phyloP scores from a whole-genome alignment of 2,888 invertebrate genomes.

The Leucoptera coffeella region DNA sequence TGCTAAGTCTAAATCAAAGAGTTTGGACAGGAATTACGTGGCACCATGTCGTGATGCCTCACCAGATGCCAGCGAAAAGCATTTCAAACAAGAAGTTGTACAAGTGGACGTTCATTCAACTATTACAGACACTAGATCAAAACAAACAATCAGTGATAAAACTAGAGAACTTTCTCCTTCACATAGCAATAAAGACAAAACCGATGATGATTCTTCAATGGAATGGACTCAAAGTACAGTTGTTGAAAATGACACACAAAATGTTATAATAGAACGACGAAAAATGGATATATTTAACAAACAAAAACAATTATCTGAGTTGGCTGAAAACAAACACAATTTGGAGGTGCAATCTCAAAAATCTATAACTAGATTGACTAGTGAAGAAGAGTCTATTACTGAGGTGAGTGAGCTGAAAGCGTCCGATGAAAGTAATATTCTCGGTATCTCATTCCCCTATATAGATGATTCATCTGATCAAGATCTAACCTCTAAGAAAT shows the following conservation, averaged over 20 bases:
- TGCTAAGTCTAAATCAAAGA: conserved; percentile 58
- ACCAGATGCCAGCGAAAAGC: conserved; percentile 27
- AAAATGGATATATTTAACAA: conserved; percentile 58
- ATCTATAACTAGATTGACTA: conserved; percentile 41
- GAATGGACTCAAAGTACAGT: conserved; percentile 41
- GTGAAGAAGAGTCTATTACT: conserved; percentile 66
- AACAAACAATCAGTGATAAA: conserved; percentile 9
- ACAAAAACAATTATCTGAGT: conserved; percentile 40
- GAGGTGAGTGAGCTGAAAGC: conserved; percentile 58
- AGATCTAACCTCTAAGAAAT: conserved; percentile 24
- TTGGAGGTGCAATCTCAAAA: conserved; percentile 34
- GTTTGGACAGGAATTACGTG: conserved; percentile 60
- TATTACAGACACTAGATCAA: conserved; percentile 14
- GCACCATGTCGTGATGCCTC: conserved; percentile 22
- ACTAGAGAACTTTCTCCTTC: conserved; percentile 24
- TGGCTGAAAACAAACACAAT: conserved; percentile 28
- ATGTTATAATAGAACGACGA: conserved; percentile 53
- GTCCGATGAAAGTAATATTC: conserved; percentile 40
- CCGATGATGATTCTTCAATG: conserved; percentile 40
- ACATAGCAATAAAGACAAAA: conserved; percentile 33
- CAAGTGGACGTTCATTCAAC: conserved; percentile 42
- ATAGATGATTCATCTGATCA: conserved; percentile 48
- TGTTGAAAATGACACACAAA: conserved; percentile 54
- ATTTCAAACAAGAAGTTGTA: conserved; percentile 43
- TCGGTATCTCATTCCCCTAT: conserved; percentile 42